Percentiles rank a stretch among this genome's conserved stretches.
These are phyloP conservation scores for Rhinichthys klamathensis DNA, from an alignment of 2,113 vertebrate genomes.

Conservation along the genomic window DNA sequence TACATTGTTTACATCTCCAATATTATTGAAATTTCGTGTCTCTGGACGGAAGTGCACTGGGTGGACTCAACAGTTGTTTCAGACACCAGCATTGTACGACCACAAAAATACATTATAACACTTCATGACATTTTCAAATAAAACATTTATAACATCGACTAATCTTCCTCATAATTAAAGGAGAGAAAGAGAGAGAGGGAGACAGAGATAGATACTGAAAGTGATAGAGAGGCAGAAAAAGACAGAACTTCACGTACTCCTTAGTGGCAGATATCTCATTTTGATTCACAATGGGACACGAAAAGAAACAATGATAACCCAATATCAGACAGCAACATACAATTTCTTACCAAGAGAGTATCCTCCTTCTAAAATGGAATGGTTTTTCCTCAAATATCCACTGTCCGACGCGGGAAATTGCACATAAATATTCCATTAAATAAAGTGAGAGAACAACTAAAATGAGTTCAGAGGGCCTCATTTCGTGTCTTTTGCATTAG, in stretches of 20 bases:
- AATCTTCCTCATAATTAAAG: conserved; percentile 73
- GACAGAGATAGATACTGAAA: conserved; percentile 34
- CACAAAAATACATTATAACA: conserved; percentile 78
- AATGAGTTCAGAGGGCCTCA: conserved; percentile 59
- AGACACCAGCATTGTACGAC: conserved; percentile 79
- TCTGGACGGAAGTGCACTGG: conserved; percentile 85
- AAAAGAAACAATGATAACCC: conserved; percentile 76
- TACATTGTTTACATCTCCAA: conserved; percentile 93
- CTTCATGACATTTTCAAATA: conserved; percentile 71
- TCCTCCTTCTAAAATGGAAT: conserved; percentile 89
- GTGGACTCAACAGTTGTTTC: conserved; percentile 78
- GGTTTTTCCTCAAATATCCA: conserved; percentile 88
- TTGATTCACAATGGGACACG: conserved; percentile 73
- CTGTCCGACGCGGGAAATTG: conserved; percentile 84
- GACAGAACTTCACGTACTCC: conserved; percentile 83
- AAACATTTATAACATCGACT: conserved; percentile 78
- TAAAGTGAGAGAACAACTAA: conserved; percentile 66
- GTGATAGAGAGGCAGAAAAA: conserved; percentile 35
- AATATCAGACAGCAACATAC: conserved; percentile 74
- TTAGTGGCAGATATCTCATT: conserved; percentile 69
- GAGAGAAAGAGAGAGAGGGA: conserved; percentile 68
- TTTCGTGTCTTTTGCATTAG: conserved; percentile 53
- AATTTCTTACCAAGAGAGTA: conserved; percentile 83
- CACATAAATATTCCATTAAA: conserved; percentile 90
- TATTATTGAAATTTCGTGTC: conserved; percentile 87